These are phyloP conservation scores for Drosophila auraria DNA, from an alignment of 1,140 invertebrate species.

Conservation along the genomic window DNA sequence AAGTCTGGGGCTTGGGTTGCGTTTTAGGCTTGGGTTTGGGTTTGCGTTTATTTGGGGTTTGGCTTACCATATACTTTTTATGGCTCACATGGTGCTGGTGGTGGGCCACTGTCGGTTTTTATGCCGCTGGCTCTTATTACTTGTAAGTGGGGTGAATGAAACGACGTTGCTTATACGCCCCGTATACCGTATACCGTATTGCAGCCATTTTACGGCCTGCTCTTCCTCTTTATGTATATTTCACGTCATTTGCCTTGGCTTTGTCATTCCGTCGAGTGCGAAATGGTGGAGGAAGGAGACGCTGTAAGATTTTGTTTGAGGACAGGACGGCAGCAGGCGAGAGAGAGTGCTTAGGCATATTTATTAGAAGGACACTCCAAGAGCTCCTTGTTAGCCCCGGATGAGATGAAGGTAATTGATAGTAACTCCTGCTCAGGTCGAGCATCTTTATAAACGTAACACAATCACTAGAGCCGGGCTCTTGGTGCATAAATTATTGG, in stretches of 20 bases:
- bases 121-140: constrained; percentile 73
- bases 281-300: constrained; percentile 4
- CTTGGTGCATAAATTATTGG: constrained; percentile 28
- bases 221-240: constrained; percentile 63
- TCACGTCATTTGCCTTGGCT: constrained; percentile 70
- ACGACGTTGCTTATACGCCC: constrained; percentile 62
- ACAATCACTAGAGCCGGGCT: neutral
- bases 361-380: constrained; percentile 51
- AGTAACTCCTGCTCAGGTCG: constrained; percentile 52
- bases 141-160: constrained; percentile 66
- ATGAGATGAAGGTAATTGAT: constrained; percentile 75
- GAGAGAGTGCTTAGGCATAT: constrained; percentile 49
- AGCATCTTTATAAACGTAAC: constrained; percentile 6
- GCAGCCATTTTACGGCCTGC: constrained; percentile 66
- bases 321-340: constrained; percentile 6
- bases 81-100: constrained; percentile 54
- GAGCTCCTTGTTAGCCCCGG: constrained; percentile 65
- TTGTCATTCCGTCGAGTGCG: constrained; percentile 62
- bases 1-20: neutral
- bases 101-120: constrained; percentile 63
- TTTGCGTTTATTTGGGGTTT: constrained; percentile 46
- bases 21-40: constrained; percentile 5
- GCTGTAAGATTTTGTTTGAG: neutral
- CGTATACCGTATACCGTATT: constrained; percentile 25
- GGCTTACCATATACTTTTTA: constrained; percentile 70